A percentile compares a stretch with the other conserved stretches of the same genome.
Conservation (phyloP, 2,113 vertebrate genomes). For the Mobula hypostoma region DNA sequence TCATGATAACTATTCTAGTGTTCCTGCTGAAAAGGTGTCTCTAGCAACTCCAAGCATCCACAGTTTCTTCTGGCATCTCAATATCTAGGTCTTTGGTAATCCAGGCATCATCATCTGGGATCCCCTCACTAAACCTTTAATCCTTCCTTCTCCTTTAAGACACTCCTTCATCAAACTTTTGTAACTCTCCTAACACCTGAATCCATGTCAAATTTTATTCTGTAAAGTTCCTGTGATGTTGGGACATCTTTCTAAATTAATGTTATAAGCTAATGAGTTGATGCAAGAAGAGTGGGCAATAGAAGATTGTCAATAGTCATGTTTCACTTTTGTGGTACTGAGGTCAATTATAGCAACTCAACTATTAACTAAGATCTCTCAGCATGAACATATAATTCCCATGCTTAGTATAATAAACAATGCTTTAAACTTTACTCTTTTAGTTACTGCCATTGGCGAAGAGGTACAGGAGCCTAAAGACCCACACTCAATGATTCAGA, state of each 20-base stretch:
- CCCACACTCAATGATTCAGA: too few species aligned
- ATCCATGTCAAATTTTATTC: not conserved
- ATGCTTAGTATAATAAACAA: not conserved
- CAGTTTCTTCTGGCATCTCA: not conserved
- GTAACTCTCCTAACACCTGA: not conserved
- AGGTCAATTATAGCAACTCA: not conserved
- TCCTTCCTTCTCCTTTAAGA: not conserved
- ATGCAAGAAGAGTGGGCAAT: not conserved
- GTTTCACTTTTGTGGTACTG: not conserved
- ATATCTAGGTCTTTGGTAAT: not conserved
- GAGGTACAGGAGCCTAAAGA: too few species aligned
- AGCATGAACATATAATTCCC: not conserved
- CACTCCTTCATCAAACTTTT: not conserved
- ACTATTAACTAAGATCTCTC: not conserved
- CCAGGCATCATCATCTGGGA: not conserved
- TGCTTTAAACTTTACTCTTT: not conserved
- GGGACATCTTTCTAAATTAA: not conserved
- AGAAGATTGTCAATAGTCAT: not conserved
- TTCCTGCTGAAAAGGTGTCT: not conserved
- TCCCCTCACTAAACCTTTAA: not conserved
- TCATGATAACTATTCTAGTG: too few species aligned
- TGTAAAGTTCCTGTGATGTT: not conserved
- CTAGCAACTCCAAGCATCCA: not conserved
- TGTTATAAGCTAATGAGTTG: not conserved
- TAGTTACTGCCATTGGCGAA: too few species aligned